Base-by-base conservation (phyloP, 2,113 vertebrate species). In the Excalfactoria chinensis region DNA sequence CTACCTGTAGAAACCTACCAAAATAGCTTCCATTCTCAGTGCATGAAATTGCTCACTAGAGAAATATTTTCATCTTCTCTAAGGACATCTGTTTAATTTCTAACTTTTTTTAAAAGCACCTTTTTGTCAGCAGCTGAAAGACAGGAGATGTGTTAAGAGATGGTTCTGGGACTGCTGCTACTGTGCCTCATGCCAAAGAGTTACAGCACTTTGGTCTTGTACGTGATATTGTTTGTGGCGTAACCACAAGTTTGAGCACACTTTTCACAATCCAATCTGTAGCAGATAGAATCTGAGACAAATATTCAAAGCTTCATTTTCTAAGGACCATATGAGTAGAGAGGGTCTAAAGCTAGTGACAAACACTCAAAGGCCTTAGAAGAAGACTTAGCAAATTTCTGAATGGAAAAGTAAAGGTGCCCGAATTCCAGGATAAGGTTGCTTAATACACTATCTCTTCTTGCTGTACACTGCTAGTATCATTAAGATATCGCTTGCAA, bases 21-120 rank as follows among this genome's bases (percentile, higher is more conserved):
- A 44, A 79, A 35, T 62, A 60, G 53, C 34, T 53, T 72, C 58
- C 43, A 7, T 41, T 19, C 55, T 22, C 6, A 4, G 40, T 6
- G 30, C n/a, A 20, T 51, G 66, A 13, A 18, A 79, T 26, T 16
- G 28, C 63, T 93, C 77, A 84, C 72, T 12, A 6, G 41, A 83
- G 71, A 88, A 82, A 13, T 90, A 88, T 72, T 94, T 94, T 92
- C 72, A 63, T 17, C 35, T 62, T 68, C 86, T 93, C 84, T 0
- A 1, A 92, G 55, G 78, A 71, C 78, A 77, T 71, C 60, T 87
- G 74, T 17, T 89, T 58, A 51, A 75, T 60, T 92, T 59, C 40
- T 35, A 56, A 18, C 62, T 77, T 53, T 64, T 62, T 43, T 20
- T 20, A 60, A 94, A 93, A 77, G 11, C 51, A 95, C 64, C 60